Base-by-base conservation (phyloP, 2,888 invertebrate species). In the Acronicta aceris region DNA sequence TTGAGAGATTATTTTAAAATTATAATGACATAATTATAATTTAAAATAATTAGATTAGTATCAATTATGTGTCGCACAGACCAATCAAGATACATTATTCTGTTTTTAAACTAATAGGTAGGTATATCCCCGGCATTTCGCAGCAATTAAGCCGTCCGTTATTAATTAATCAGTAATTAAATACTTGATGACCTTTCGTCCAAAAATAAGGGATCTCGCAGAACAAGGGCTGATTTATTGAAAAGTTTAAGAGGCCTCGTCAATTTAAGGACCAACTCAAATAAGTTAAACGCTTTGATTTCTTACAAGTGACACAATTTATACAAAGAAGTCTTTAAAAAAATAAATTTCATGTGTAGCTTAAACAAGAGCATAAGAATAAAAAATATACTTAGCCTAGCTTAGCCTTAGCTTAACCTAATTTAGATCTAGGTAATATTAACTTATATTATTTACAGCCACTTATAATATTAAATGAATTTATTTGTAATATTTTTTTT, bases 191-290 rank as follows among this genome's bases (percentile, higher is more conserved):
- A 3, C 10, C 52, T 52, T 45, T 27, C 10, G 36, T 30, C 21
- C 12, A 27, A 13, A n/a, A 59, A 25, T 59, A 46, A 41, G n/a
- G 12, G 5, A 41, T 8, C 41, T 53, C 13, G 5, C 7, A 46
- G 25, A 17, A 49, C 48, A 61, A 43, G 54, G 17, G 25, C 9
- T n/a, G 40, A 64, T 48, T 60, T 21, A 54, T 47, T 33, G 15
- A 25, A 33, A 40, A 5, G 15, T 17, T 60, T 45, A 25, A 51
- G 25, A 41, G 38, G 15, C 15, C 25, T 55, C 25, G 41, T 48
- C 43, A 51, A 21, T 33, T 33, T 12, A 30, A 30, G 10, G 30
- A 13, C 58, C 41, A n/a, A 30, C 8, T 49, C 15, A 2, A 33
- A 8, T 16, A 36, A 42, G 15, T 47, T 30, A 36, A 47, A 16